Conservation (phyloP, 2,113 vertebrate genomes). For the Prolemur simus region DNA sequence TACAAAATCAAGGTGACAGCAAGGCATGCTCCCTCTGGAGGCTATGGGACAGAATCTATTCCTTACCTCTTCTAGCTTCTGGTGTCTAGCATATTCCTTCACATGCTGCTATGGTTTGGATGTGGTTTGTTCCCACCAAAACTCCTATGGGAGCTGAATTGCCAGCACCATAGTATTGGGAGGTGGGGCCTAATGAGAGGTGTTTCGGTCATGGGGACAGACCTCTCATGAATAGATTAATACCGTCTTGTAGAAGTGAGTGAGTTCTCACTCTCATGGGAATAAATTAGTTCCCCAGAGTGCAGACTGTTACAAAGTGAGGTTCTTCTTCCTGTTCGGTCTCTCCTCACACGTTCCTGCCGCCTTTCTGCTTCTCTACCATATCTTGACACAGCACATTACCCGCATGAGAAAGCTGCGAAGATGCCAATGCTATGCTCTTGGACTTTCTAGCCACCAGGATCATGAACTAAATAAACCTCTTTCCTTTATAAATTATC, state of each 20-base stretch:
- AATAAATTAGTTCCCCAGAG: neutral
- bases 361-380: neutral
- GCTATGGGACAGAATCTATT: neutral
- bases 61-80: neutral
- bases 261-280: neutral
- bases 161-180: neutral
- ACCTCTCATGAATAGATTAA: neutral
- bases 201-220: neutral
- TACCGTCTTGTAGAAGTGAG: neutral
- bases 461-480: neutral
- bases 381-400: neutral
- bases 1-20: neutral
- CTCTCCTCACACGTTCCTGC: neutral
- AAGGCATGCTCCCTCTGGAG: neutral
- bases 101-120: neutral
- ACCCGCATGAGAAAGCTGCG: neutral
- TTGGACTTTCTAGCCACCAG: neutral
- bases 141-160: neutral
- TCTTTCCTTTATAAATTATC: neutral
- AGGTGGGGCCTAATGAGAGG: neutral
- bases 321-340: neutral
- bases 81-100: neutral
- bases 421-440: neutral
- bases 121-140: neutral
- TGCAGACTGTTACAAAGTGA: neutral